phyloP scores from a whole-genome alignment of 2,888 invertebrate genomes.

The Amblyjoppa proteus region DNA sequence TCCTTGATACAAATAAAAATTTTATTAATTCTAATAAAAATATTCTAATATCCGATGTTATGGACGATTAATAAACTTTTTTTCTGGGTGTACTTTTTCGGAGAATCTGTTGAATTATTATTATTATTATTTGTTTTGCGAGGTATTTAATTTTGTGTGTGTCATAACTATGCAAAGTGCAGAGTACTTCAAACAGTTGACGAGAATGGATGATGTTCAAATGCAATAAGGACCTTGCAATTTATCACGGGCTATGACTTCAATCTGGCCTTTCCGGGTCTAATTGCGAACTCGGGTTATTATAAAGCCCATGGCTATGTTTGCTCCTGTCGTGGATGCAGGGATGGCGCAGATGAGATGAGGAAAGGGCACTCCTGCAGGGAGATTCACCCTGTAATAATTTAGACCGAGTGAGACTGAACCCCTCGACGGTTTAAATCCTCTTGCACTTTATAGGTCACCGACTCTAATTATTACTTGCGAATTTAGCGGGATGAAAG shows the following conservation, averaged over 20 bases:
- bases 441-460: conserved; percentile 56
- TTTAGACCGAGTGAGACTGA: conserved; percentile 23
- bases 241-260: neutral
- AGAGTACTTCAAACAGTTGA: neutral
- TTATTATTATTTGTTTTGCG: neutral
- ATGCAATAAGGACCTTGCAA: conserved; percentile 13
- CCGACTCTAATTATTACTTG: conserved; percentile 56
- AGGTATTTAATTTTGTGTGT: neutral
- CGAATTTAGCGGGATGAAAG: conserved; percentile 53
- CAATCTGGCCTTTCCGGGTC: neutral
- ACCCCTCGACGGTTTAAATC: conserved; percentile 28
- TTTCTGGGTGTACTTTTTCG: neutral
- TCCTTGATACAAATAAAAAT: too few relatives aligned
- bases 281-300: conserved; percentile 21
- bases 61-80: too few relatives aligned
- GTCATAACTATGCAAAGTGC: neutral
- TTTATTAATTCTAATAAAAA: too few relatives aligned
- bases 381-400: conserved; percentile 17
- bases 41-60: too few relatives aligned
- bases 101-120: neutral
- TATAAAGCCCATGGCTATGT: conserved; percentile 10
- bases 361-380: conserved; percentile 4
- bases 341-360: neutral
- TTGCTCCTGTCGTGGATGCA: neutral
- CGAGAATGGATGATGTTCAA: neutral